Evolutionary conservation across 2,888 invertebrate genomes (phyloP), one percentile per base, ranked within the genome.

Genomic region (Macrostomum cliftonense): DNA sequence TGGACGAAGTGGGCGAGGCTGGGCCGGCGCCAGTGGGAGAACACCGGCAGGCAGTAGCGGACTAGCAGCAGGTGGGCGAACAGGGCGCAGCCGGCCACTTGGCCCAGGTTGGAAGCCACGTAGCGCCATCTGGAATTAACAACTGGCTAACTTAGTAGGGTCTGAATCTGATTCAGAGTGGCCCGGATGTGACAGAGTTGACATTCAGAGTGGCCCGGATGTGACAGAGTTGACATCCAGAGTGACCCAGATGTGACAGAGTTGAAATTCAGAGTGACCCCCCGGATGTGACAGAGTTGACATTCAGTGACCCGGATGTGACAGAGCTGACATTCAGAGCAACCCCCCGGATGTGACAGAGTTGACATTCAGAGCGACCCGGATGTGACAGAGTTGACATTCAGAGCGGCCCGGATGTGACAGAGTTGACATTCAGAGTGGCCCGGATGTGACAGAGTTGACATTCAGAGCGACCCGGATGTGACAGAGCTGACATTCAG

Each of bases 21-120:
- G 37, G 72, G 58, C 43, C 64, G 63, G 39, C 66, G 63, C 16
- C 56, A 49, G 54, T 64, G 63, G 55, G 69, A 69, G 71, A 79
- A 82, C 50, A 75, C 74, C 0, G 82, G 81, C 44, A 86, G 67
- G 53, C 74, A 77, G 67, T 83, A 81, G 39, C 81, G 75, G 59
- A 82, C 82, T 68, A 82, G 78, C 37, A 87, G 76, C 60, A 85
- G 83, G 63, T 82, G 80, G 54, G 79, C 77, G 65, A 81, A 81
- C 60, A 88, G 79, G 46, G 87, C 77, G 42, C 81, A 77, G n/a
- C 79, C 79, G 0, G 80, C 63, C 1, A 87, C 79, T 73, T 89
- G 88, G 17, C 76, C 54, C 21, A 83, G 75, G 61, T 81, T 77
- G 58, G 74, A 75, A 1, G 78, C 59, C 0, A 83, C 84, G 52